A percentile compares a stretch with the other conserved stretches of the same genome.
phyloP scores from a whole-genome alignment of 2,888 invertebrate genomes.

The Ormyrus nitidulus region DNA sequence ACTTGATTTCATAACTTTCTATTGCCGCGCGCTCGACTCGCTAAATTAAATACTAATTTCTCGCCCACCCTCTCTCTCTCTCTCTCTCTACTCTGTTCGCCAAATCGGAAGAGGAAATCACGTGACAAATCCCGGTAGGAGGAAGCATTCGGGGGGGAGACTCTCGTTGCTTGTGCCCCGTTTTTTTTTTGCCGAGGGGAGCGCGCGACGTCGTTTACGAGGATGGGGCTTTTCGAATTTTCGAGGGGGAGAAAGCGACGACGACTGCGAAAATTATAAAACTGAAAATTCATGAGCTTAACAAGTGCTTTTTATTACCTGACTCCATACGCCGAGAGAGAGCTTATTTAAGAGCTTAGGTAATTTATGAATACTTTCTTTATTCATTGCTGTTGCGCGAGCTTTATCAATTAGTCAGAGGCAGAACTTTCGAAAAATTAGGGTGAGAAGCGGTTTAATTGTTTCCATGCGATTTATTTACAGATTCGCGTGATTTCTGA shows the following conservation, averaged over 20 bases:
- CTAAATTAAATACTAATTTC: conserved; percentile 48
- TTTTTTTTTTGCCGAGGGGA: conserved; percentile 6
- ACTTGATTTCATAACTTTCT: conserved; percentile 55
- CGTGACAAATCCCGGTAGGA: too few species aligned
- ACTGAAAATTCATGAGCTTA: conserved; percentile 41
- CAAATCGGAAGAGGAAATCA: too few species aligned
- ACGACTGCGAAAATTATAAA: conserved; percentile 33
- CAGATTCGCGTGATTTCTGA: too few species aligned
- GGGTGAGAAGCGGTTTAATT: too few species aligned
- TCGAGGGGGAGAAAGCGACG: neutral
- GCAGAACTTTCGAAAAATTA: too few species aligned
- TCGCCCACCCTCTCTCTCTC: neutral
- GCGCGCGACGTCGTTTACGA: conserved; percentile 5
- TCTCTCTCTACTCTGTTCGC: too few species aligned
- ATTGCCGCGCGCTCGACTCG: conserved; percentile 16
- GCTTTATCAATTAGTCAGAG: neutral
- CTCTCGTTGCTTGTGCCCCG: too few species aligned
- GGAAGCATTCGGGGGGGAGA: too few species aligned
- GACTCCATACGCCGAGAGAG: neutral
- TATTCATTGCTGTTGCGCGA: neutral
- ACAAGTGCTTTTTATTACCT: conserved; percentile 33
- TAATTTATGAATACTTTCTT: conserved; percentile 28
- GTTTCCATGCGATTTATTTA: too few species aligned
- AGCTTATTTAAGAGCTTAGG: conserved; percentile 6
- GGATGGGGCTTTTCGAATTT: conserved; percentile 13